Evolutionary conservation across 2,888 invertebrate species (phyloP), one percentile per base, ranked within the genome.

Genomic region (Panorpa germanica): DNA sequence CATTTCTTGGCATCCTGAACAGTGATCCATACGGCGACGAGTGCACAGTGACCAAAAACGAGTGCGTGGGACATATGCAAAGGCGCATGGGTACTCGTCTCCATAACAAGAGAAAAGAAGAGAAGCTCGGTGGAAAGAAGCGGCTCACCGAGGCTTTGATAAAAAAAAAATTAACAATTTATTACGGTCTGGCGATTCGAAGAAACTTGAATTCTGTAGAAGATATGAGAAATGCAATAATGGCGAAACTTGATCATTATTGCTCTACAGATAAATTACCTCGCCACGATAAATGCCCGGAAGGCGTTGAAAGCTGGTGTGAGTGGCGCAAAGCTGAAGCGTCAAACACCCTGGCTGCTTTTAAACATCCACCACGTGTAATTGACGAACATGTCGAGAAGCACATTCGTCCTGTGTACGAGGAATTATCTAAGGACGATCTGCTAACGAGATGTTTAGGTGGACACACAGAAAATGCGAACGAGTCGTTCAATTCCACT

Each of bases 271-370:
- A 43, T 29, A 32, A 41, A 18, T 31, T 37, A 25, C 42, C 39
- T 14, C 28, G 33, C 8, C 41, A 43, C 31, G 35, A 36, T n/a
- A 32, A 37, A 25, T 40, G 42, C 37, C 40, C 37, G 24, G 20
- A 14, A 25, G 38, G 39, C n/a, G 35, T 24, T 14, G 37, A 42
- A 11, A 39, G 37, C 34, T 43, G 41, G 38, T 42, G 41, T 28
- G 31, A 41, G 25, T 41, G 37, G 35, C 35, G 34, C 15, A 33
- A 35, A 34, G 34, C 29, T 30, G 17, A 22, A 25, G 19, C 22
- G 7, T 29, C 18, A 23, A 27, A 17, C 7, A 20, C 12, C 19
- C 29, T 14, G 17, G 13, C 28, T 10, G n/a, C n/a, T n/a, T n/a
- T n/a, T n/a, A n/a, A n/a, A n/a, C 32, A 36, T 32, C 25, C 29